These are phyloP conservation scores for Hydrozoanthus gracilis DNA, from an alignment of 92 coral and sea anemone species.

Conservation along the genomic window DNA sequence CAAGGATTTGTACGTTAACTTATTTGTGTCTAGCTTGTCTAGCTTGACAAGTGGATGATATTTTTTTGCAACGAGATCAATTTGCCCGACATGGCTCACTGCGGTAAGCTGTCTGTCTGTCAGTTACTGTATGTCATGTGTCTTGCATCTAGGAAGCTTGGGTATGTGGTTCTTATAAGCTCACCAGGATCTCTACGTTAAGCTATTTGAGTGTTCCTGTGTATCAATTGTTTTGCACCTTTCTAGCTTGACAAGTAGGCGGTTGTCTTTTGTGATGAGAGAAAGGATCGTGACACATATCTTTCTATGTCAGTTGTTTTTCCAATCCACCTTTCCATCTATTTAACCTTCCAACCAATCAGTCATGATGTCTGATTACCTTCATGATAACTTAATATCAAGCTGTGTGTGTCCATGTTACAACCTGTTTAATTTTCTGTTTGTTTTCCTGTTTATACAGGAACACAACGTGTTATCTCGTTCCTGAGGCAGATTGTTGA, in stretches of 20 bases:
- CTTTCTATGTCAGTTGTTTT: neutral
- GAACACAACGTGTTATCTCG: constrained; percentile 98
- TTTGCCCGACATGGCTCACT: constrained; percentile 96
- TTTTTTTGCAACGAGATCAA: constrained; percentile 99
- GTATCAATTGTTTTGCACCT: no score
- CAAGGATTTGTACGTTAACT: no score
- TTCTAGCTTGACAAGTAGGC: no score
- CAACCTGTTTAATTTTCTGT: neutral
- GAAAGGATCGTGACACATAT: no score
- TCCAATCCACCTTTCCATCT: neutral
- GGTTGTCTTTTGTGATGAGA: no score
- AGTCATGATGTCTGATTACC: no score
- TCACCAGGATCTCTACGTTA: no score
- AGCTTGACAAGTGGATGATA: constrained; percentile 98
- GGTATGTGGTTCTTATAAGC: no score
- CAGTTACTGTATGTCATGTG: neutral
- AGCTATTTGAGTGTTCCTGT: no score
- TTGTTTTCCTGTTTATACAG: constrained; percentile 42
- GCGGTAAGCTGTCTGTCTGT: constrained; percentile 65
- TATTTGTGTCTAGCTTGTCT: constrained; percentile 60
- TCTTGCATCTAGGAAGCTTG: neutral
- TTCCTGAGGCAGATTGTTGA: constrained; percentile 97
- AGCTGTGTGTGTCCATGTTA: no score
- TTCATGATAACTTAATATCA: no score
- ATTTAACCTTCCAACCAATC: neutral